Conservation (phyloP, 2,113 vertebrate genomes). For the Neogobius melanostomus region DNA sequence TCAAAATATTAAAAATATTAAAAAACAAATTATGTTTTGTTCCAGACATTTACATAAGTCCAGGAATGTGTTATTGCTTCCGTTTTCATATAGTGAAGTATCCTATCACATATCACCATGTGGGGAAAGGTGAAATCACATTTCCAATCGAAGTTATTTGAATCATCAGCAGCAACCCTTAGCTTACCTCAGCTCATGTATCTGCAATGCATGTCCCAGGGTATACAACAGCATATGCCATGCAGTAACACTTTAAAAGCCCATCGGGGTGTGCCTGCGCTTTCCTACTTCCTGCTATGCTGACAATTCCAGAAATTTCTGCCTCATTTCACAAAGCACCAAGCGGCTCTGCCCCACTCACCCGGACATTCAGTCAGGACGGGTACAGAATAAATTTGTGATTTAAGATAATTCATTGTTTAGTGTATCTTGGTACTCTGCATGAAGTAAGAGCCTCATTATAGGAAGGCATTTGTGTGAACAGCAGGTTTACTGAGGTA, state of each 20-base stretch:
- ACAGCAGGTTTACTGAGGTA: constrained; percentile 7
- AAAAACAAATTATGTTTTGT: no score
- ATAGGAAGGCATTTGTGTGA: constrained; percentile 22
- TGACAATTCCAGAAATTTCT: constrained; percentile 48
- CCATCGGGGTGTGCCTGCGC: constrained; percentile 36
- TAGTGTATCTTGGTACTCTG: constrained; percentile 17
- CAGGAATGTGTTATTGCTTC: not conserved
- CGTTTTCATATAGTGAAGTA: not conserved
- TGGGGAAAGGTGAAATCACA: constrained; percentile 34
- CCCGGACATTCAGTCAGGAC: constrained; percentile 22
- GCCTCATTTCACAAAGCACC: constrained; percentile 50
- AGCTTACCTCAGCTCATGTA: constrained; percentile 60
- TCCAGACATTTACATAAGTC: not conserved
- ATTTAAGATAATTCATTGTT: constrained; percentile 15
- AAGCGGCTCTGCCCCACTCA: constrained; percentile 6
- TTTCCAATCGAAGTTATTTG: constrained; percentile 48
- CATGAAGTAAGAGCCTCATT: constrained; percentile 11
- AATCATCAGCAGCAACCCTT: constrained; percentile 44
- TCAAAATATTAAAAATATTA: no score
- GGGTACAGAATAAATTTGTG: constrained; percentile 26
- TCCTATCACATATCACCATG: constrained; percentile 27
- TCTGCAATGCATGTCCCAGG: constrained; percentile 58
- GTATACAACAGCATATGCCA: constrained; percentile 19
- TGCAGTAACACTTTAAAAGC: constrained; percentile 47
- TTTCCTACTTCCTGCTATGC: constrained; percentile 48